A percentile compares a stretch with the other conserved stretches of the same genome.
phyloP scores from a whole-genome alignment of 2,113 vertebrate species.

The Rhabdornis inornatus region DNA sequence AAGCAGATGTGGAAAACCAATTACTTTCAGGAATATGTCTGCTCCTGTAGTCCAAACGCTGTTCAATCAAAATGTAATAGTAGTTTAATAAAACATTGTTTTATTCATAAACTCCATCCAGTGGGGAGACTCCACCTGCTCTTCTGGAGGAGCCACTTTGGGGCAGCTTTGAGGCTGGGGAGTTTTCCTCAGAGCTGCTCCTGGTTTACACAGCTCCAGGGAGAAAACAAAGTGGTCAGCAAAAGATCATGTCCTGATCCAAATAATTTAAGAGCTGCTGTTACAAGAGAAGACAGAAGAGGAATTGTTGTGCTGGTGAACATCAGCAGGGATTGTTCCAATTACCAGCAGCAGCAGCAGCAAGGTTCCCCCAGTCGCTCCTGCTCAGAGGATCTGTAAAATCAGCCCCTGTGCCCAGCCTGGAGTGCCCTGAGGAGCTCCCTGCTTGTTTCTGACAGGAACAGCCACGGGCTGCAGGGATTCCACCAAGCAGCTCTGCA shows the following conservation, averaged over 20 bases:
- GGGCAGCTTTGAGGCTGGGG: neutral
- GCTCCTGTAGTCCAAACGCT: constrained; percentile 61
- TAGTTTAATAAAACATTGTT: constrained; percentile 74
- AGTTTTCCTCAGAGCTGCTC: neutral
- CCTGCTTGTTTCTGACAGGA: neutral
- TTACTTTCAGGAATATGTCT: constrained; percentile 77
- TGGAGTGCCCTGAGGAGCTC: fast-evolving
- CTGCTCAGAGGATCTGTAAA: neutral
- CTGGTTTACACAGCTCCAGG: neutral
- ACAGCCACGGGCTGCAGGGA: fast-evolving
- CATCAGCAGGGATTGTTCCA: neutral
- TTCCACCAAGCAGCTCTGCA: neutral
- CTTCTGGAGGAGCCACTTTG: neutral
- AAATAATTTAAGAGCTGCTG: neutral
- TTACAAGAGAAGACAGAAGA: neutral
- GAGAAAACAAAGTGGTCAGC: neutral
- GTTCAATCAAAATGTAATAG: constrained; percentile 70
- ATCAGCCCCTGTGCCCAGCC: neutral
- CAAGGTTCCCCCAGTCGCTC: neutral
- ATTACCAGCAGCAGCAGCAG: neutral
- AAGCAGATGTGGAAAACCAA: constrained; percentile 84
- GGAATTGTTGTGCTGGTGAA: neutral
- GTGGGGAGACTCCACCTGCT: constrained; percentile 1
- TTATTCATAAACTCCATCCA: constrained; percentile 58
- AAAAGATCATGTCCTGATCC: fast-evolving